Base-by-base conservation (phyloP, 1,140 invertebrate species). In the Wasmannia auropunctata region DNA sequence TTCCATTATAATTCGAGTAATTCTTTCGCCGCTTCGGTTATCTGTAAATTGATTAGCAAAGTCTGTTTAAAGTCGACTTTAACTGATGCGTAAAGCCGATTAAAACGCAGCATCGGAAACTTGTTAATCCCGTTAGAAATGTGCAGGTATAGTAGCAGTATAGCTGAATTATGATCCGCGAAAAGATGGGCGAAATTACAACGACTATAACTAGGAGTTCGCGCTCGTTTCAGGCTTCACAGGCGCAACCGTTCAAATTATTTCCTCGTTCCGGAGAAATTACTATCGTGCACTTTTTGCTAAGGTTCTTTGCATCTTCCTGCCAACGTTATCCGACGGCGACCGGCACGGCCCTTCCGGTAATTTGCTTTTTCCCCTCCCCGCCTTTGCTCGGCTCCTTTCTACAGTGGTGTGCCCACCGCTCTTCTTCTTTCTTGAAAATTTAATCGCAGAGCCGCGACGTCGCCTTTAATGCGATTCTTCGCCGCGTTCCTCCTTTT, bases 401-500 rank as follows among this genome's bases (percentile, higher is more conserved):
- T 81, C 76, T 67, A 7, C 51, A 65, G 63, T 62, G 40, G 51
- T 62, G 51, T 62, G 81, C 67, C 60, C 54, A 67, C 51, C 69
- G 62, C 67, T 85, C 80, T 87, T 79, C 85, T 84, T 84, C 85
- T 88, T 88, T 65, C 86, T 86, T 67, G 75, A 85, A 90, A 93
- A 93, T 92, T 92, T 93, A 92, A 93, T 93, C 91, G 90, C 90
- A 89, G 90, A 92, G 91, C 87, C 90, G 88, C 91, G 87, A 90
- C 89, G 89, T 92, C 90, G 92, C 89, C 86, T 90, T 90, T 92
- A 93, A 92, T 92, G 88, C 90, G 90, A 92, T 91, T 92, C 81
- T 85, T 85, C 81, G 81, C 81, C 69, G 81, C 81, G 70, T 85
- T 77, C 56, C 81, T 85, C 70, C 79, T 83, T 83, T 74, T 83